Conservation (phyloP, 2,113 vertebrate species). For the Recurvirostra avosetta region DNA sequence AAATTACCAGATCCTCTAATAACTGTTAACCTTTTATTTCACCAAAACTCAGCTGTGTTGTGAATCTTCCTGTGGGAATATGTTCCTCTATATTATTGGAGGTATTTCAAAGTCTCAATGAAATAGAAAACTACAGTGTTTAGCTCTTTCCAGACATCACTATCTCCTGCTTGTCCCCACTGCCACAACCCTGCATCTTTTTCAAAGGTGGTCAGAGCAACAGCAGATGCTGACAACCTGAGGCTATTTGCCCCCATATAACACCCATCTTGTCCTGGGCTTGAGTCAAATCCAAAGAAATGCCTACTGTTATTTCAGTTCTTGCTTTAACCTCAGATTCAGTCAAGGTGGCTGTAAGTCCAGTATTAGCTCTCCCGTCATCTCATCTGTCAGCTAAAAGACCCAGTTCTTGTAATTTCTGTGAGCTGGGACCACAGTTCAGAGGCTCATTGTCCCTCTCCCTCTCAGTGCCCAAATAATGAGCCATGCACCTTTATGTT, state of each 20-base stretch:
- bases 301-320: background rate
- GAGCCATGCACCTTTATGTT: constrained; percentile 32
- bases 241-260: background rate
- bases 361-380: background rate
- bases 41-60: background rate
- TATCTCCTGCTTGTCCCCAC: background rate
- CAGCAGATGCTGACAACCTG: background rate
- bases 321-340: background rate
- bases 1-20: background rate
- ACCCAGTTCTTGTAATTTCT: background rate
- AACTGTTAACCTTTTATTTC: background rate
- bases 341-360: background rate
- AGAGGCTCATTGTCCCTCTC: constrained; percentile 13
- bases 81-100: background rate
- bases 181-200: background rate
- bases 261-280: background rate
- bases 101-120: background rate
- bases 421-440: background rate
- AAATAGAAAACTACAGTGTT: background rate
- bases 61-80: background rate
- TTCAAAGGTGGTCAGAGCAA: background rate
- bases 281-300: background rate
- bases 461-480: background rate
- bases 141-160: background rate
- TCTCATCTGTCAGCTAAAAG: background rate